Base-by-base conservation (phyloP, 2,797 vertebrate genomes). In the Emydoidea blandingii region DNA sequence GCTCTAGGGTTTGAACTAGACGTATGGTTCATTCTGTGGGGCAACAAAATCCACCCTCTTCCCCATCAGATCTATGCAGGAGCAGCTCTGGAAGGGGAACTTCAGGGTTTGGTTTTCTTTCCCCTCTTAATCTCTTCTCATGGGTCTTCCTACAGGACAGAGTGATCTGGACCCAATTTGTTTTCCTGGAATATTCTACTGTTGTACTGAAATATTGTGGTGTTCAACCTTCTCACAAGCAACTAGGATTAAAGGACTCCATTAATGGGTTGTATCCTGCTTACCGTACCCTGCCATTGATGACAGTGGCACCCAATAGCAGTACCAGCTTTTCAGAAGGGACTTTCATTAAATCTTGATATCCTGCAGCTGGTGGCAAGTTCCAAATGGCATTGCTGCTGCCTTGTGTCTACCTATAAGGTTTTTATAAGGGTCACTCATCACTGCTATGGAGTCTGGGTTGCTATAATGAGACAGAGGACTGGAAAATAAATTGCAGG, bases 141-240 rank as follows among this genome's bases (percentile, higher is more conserved):
- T 76, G 3, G 37, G 59, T n/a, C 94, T 92, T 91, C 50, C 86
- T 68, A 49, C 79, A 90, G 52, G 23, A 88, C 52, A 76, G 5
- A 23, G 16, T 2, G 41, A 88, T 76, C 21, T 8, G 18, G 53
- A 52, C 50, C 81, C 1, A 54, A 21, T 68, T 87, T 87, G 25
- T 14, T 81, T 62, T 89, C 80, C 18, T 0, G 0, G 47, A 94
- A 50, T 14, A 8, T 1, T 47, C 50, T 78, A n/a, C 74, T 57
- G 16, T 53, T 29, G 1, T 12, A 2, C 34, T 83, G 65, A 47
- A 92, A 90, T 29, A 87, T 54, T 27, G 76, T 57, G 19, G 54
- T 62, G 81, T 72, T 78, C 79, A 6, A 29, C 12, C 88, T 86
- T 81, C 54, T 87, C 59, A 23, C 41, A 79, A 53, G 15, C 76